Evolutionary conservation across 2,113 vertebrate genomes (phyloP).

Genomic region (Nothobranchius furzeri): DNA sequence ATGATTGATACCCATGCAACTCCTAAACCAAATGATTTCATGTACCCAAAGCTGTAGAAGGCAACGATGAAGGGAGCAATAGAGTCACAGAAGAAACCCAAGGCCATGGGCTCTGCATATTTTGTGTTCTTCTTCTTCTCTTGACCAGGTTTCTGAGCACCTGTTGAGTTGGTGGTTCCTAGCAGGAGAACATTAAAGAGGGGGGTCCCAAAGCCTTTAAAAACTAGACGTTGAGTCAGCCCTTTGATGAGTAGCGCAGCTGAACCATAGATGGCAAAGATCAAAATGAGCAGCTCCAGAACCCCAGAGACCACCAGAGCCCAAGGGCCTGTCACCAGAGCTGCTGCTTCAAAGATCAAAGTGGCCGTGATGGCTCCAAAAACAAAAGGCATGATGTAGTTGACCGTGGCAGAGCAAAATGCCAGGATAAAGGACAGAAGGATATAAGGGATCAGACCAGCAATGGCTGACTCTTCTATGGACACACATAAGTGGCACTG

Average conservation of each 20-base stretch:
- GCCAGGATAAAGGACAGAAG: slow-evolving; percentile 83
- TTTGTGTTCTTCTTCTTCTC: slow-evolving; percentile 92
- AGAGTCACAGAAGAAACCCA: slow-evolving; percentile 85
- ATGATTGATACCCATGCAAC: slow-evolving; percentile 84
- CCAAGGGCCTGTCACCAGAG: too few species aligned
- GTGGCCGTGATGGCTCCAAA: too few species aligned
- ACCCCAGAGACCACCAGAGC: too few species aligned
- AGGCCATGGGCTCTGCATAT: slow-evolving; percentile 89
- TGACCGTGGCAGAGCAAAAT: slow-evolving; percentile 90
- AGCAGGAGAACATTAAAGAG: slow-evolving; percentile 88
- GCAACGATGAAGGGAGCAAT: slow-evolving; percentile 84
- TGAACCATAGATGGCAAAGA: too few species aligned
- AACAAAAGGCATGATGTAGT: slow-evolving; percentile 89
- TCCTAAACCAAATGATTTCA: slow-evolving; percentile 79
- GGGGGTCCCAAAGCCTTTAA: slow-evolving; percentile 87
- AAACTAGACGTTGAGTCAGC: slow-evolving; percentile 82
- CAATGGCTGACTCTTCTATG: slow-evolving; percentile 66
- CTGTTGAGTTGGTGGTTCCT: slow-evolving; percentile 77
- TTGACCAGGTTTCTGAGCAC: slow-evolving; percentile 76
- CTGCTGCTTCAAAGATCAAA: too few species aligned
- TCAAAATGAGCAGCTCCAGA: too few species aligned
- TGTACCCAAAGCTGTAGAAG: slow-evolving; percentile 86
- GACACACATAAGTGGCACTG: slow-evolving; percentile 20
- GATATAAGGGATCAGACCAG: slow-evolving; percentile 85
- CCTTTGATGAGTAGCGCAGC: too few species aligned